A percentile compares a stretch with the other conserved stretches of the same genome.
These are phyloP conservation scores for Porites evermanni DNA, from an alignment of 92 coral and sea anemone species.

Conservation along the genomic window DNA sequence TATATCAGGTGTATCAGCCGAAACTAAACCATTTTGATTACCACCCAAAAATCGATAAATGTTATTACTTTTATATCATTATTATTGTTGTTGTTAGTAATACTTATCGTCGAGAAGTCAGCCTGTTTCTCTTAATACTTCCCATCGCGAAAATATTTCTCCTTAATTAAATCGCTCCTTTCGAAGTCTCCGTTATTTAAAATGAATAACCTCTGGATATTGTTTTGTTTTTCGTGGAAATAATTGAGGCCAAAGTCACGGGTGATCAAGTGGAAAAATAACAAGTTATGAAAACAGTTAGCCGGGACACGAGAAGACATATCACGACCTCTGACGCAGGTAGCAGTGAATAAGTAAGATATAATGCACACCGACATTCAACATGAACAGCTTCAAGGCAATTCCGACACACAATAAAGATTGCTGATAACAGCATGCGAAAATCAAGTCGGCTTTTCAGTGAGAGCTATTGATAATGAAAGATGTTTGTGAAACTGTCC, in stretches of 20 bases:
- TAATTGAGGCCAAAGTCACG: background rate
- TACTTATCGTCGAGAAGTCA: too few species aligned
- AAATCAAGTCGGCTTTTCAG: background rate
- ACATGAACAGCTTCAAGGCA: background rate
- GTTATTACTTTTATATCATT: too few species aligned
- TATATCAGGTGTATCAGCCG: too few species aligned
- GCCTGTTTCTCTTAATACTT: too few species aligned
- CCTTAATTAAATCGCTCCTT: background rate
- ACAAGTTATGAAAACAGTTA: slow-evolving; percentile 18
- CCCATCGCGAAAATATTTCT: too few species aligned
- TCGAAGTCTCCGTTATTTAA: too few species aligned
- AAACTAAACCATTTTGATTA: too few species aligned
- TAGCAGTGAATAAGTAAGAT: background rate
- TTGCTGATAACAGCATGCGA: background rate
- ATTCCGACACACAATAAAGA: background rate
- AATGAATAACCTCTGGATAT: too few species aligned
- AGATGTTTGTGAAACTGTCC: too few species aligned
- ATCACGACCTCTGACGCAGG: slow-evolving; percentile 7
- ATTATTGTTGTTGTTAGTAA: too few species aligned
- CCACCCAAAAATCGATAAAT: too few species aligned
- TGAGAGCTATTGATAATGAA: too few species aligned
- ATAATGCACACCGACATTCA: background rate
- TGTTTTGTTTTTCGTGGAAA: slow-evolving; percentile 7
- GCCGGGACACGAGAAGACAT: slow-evolving; percentile 12
- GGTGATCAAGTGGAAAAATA: slow-evolving; percentile 1